Conservation (phyloP, 1,140 invertebrate species). For the Lordiphosa stackelbergi region DNA sequence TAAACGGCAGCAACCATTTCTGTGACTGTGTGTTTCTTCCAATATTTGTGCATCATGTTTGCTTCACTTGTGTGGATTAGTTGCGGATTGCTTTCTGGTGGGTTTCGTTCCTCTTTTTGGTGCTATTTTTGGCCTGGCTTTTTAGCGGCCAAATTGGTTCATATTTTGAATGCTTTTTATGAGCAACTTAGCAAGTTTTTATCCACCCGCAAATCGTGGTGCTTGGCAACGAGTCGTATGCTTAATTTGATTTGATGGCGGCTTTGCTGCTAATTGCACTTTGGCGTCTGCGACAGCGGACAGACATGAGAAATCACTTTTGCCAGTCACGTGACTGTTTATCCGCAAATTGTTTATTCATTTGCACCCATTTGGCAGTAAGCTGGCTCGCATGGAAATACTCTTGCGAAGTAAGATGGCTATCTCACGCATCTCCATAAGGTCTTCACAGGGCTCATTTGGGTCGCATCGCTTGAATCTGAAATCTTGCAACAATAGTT, state of each 20-base stretch:
- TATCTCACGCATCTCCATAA: no score
- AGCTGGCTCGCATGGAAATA: no score
- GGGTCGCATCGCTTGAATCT: no score
- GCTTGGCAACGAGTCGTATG: conserved; percentile 50
- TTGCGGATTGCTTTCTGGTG: conserved; percentile 30
- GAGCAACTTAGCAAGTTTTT: conserved; percentile 60
- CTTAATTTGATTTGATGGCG: conserved; percentile 42
- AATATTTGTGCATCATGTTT: conserved; percentile 32
- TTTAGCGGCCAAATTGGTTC: conserved; percentile 53
- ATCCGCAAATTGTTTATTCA: conserved; percentile 1
- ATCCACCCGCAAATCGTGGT: conserved; percentile 1
- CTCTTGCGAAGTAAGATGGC: no score
- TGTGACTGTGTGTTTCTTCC: not conserved
- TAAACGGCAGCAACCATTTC: no score
- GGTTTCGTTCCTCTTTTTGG: conserved; percentile 3
- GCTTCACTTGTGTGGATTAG: conserved; percentile 28
- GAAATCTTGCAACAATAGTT: no score
- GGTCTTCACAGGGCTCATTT: no score
- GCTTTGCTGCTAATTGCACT: conserved; percentile 19
- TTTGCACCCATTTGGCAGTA: not conserved
- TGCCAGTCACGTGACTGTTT: not conserved
- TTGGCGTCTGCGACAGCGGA: not conserved
- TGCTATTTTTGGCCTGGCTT: conserved; percentile 49
- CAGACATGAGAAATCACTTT: no score
- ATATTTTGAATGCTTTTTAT: conserved; percentile 40